Evolutionary conservation across 2,113 vertebrate genomes (phyloP), one percentile per base, ranked within the genome.

Genomic region (Prinia subflava): DNA sequence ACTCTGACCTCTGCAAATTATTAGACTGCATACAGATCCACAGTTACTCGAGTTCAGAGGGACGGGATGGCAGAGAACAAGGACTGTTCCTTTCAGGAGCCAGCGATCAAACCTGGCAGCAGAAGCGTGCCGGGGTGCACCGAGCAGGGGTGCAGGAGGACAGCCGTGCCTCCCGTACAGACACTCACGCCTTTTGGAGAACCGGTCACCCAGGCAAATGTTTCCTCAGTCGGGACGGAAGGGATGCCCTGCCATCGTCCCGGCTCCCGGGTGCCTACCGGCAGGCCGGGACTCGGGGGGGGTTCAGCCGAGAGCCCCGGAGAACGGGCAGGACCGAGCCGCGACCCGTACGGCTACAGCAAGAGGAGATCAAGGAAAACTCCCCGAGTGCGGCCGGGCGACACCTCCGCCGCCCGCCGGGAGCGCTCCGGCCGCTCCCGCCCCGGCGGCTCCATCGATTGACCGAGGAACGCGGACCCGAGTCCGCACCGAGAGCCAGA

Each of bases 91-190:
- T 42, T 4, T 21, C 33, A 1, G 3, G 63, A 24, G 55, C 16
- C 85, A 27, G 76, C 9, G 24, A 5, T 2, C 10, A 25, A 17
- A 27, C 11, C 44, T 0, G 10, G 19, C 0, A 27, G 79, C 65
- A 56, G 52, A 2, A 25, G 18, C 33, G 49, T 5, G 77, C 57
- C 3, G 30, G 50, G 44, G 21, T 1, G 5, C 77, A 5, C 19
- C 0, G 35, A 15, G 90, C 1, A 6, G 24, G 47, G 59, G 21
- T 28, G 76, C 13, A 6, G 68, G 46, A 31, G 28, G 19, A 31
- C 2, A 15, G 55, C 37, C 24, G 6, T 0, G 18, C 30, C 1
- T 4, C 27, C 75, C 8, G 11, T 1, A 11, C 35, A 5, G 44
- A 11, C 70, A 14, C 5, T 10, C 67, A 4, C 20, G 9, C 21